phyloP scores from a whole-genome alignment of 2,888 invertebrate species.

The Pocota personata region DNA sequence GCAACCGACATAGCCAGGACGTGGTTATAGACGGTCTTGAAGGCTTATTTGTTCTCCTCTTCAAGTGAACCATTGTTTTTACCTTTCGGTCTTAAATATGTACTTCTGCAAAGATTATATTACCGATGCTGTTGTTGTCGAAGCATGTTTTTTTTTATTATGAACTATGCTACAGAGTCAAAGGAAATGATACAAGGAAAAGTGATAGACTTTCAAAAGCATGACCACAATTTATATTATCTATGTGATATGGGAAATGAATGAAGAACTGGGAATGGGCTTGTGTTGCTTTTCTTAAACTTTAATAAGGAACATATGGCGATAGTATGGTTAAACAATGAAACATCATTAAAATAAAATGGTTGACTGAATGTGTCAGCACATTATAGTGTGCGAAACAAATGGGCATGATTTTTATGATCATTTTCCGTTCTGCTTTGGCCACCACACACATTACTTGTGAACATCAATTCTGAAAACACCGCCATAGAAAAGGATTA shows the following conservation, averaged over 20 bases:
- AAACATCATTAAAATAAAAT: conserved; percentile 22
- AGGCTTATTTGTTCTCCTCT: conserved; percentile 26
- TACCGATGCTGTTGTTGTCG: conserved; percentile 25
- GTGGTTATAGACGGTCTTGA: conserved; percentile 51
- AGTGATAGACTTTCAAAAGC: conserved; percentile 67
- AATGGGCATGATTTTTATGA: conserved; percentile 7
- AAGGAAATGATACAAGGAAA: conserved; percentile 44
- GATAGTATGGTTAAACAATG: neutral
- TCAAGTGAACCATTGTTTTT: neutral
- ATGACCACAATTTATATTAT: conserved; percentile 61
- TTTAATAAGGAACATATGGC: conserved; percentile 40
- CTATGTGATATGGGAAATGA: conserved; percentile 44
- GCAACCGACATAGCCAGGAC: conserved; percentile 33
- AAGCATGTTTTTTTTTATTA: conserved; percentile 23
- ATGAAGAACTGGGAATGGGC: conserved; percentile 4
- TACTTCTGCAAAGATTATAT: conserved; percentile 34
- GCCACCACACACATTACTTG: neutral
- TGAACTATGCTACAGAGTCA: conserved; percentile 12
- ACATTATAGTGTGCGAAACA: neutral
- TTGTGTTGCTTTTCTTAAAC: neutral
- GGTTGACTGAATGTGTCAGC: conserved; percentile 18
- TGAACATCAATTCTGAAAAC: neutral
- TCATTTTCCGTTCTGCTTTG: neutral
- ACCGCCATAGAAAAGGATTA: neutral
- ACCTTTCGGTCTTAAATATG: neutral